These are phyloP conservation scores for Luffia ferchaultella DNA, from an alignment of 2,888 invertebrate species.

Conservation along the genomic window DNA sequence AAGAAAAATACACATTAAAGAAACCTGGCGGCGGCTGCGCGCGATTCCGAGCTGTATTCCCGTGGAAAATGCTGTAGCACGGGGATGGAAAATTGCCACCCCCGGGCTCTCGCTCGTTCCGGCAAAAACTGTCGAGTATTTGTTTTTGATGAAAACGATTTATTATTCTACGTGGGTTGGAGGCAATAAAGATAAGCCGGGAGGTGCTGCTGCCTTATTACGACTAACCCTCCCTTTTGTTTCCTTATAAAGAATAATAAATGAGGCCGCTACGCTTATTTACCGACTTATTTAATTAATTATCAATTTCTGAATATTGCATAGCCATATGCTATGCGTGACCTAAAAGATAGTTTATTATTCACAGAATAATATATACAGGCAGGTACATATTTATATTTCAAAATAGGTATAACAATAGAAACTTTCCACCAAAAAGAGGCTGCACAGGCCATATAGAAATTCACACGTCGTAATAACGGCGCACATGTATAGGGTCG, in stretches of 20 bases:
- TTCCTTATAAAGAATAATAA: conserved; percentile 68
- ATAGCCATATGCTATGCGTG: no score
- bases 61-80: conserved; percentile 68
- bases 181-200: conserved; percentile 68
- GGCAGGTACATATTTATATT: no score
- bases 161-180: conserved; percentile 68
- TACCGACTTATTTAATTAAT: conserved; percentile 64
- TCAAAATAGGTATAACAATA: no score
- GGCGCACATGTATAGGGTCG: conserved; percentile 16
- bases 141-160: conserved; percentile 69
- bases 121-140: conserved; percentile 68
- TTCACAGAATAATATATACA: no score
- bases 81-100: conserved; percentile 67
- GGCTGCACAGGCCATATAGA: no score
- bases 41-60: conserved; percentile 67
- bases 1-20: conserved; percentile 69
- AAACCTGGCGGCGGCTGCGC: conserved; percentile 62
- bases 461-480: conserved; percentile 5
- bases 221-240: conserved; percentile 68
- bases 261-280: conserved; percentile 63
- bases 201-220: conserved; percentile 67
- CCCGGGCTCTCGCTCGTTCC: conserved; percentile 59
- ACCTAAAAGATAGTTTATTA: no score
- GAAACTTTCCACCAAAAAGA: no score
- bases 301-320: conserved; percentile 57